Evolutionary conservation across 2,888 invertebrate genomes (phyloP), one percentile per base, ranked within the genome.

Genomic region (Ryuthela nishihirai): DNA sequence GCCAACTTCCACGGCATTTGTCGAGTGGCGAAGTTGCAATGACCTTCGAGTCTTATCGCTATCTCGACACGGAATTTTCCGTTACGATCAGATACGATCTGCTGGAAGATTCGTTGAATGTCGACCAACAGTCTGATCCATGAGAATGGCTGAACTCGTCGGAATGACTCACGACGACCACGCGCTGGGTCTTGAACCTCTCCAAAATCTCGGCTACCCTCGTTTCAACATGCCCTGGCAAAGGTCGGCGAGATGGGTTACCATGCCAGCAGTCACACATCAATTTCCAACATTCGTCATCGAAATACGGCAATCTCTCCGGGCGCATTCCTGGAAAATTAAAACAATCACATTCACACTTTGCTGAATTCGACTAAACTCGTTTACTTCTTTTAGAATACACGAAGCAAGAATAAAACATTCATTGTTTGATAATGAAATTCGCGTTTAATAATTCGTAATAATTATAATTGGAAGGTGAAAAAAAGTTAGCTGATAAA

Each of bases 231-330:
- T 86, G 82, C 2, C 90, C 90, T 0, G 88, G 77, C n/a, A 87
- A 76, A 0, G 90, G 88, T 12, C 90, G 76, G 21, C 45, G 46
- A 2, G 47, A 34, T 12, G 88, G 85, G 61, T 88, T 85, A 0
- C 84, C 82, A 23, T 83, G 80, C 90, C 91, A 91, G 71, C 89
- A 90, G 25, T 83, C 80, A 70, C 84, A 79, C 89, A 90, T 90
- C 40, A 90, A 75, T 44, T 80, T 78, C 89, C 90, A 90, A 71
- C 88, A 89, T 21, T 83, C 83, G 54, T 84, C 82, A 36, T 84
- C 81, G 76, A 89, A 89, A 62, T 81, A 78, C 0, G 83, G 77
- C 20, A 89, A 75, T 46, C 85, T 81, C 72, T 90, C 89, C 3
- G 90, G 91, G 3, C 90, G 78, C 15, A 85, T 80, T 45, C 90